Base-by-base conservation (phyloP, 2,888 invertebrate genomes). In the Platycheirus albimanus region DNA sequence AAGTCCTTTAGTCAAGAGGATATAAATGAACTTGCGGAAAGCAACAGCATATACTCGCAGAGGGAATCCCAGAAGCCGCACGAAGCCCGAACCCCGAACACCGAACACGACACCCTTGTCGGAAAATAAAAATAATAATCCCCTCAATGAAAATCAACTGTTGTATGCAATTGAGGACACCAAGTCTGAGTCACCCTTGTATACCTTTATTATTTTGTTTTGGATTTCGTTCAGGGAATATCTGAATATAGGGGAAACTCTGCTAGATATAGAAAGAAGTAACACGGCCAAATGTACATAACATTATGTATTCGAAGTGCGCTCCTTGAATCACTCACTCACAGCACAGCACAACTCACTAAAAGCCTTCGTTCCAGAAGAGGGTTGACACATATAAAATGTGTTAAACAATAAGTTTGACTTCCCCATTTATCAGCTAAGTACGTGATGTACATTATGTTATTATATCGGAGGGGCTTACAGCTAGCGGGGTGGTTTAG, bases 1-100 rank as follows among this genome's bases (percentile, higher is more conserved):
- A 87, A 89, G 88, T 87, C 89, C 89, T 90, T 89, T 90, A 89
- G 83, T 78, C 78, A 83, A 83, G 83, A 83, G 83, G 83, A 78
- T 83, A 78, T 83, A 83, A 83, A 83, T 83, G 78, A 83, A 83
- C 67, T 83, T 83, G 56, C 64, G 83, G 78, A 45, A 72, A 83
- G 81, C 45, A 56, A 47, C 83, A 83, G 77, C 43, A 54, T 38
- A n/a, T n/a, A n/a, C n/a, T n/a, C n/a, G n/a, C n/a, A 24, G 45
- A 13, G 69, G 79, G 63, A 69, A 69, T 28, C 52, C 28, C 30
- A 20, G 36, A 41, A 64, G 28, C 13, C 13, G n/a, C 33, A n/a
- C 52, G 54, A 13, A 36, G 20, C 56, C 56, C 56, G 2, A 33
- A 33, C 30, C 30, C 5, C 30, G 30, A 54, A 38, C 2, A 38